Conservation (phyloP, 2,888 invertebrate genomes). For the Habroteleia sp. region DNA sequence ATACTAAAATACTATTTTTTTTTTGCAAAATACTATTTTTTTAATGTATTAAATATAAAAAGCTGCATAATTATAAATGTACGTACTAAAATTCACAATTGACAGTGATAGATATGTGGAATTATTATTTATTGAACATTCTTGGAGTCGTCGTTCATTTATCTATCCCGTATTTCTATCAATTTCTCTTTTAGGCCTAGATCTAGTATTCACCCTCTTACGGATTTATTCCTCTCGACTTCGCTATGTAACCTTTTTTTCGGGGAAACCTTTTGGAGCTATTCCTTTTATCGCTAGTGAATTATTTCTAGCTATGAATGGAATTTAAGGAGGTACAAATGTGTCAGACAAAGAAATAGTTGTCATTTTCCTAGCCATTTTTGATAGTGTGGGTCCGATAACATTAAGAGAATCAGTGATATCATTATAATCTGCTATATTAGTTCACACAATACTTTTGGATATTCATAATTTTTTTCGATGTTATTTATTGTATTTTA, state of each 20-base stretch:
- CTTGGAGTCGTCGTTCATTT: conserved; percentile 31
- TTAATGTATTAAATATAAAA: too few species aligned
- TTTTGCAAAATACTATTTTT: too few species aligned
- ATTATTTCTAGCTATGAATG: conserved; percentile 35
- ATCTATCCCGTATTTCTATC: conserved; percentile 21
- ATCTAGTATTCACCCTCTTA: conserved; percentile 41
- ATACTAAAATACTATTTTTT: too few species aligned
- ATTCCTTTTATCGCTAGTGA: conserved; percentile 26
- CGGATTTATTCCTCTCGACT: conserved; percentile 15
- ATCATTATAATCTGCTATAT: too few species aligned
- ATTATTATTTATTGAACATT: conserved; percentile 14
- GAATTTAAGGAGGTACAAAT: conserved; percentile 12
- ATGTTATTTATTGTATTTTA: too few species aligned
- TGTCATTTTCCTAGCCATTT: too few species aligned
- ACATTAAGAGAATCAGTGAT: too few species aligned
- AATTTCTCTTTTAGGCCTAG: conserved; percentile 22
- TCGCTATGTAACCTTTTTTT: conserved; percentile 20
- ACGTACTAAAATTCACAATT: not conserved
- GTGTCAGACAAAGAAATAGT: not conserved
- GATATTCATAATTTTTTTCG: too few species aligned
- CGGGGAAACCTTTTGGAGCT: conserved; percentile 20
- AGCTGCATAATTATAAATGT: too few species aligned
- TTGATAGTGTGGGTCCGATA: too few species aligned
- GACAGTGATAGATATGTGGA: not conserved
- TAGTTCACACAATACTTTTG: too few species aligned